Base-by-base conservation (phyloP, 2,797 vertebrate species). In the Leuciscus waleckii region DNA sequence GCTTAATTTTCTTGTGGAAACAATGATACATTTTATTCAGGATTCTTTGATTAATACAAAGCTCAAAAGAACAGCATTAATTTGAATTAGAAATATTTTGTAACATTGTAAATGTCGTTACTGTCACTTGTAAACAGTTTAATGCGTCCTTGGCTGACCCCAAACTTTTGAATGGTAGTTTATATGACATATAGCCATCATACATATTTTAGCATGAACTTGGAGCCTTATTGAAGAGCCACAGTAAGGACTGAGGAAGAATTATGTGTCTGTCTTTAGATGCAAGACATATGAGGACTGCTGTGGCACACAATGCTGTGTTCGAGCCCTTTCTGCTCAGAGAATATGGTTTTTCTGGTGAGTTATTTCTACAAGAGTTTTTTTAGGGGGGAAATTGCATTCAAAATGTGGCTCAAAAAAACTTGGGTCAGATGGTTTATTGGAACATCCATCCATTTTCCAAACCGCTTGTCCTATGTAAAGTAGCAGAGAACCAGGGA, bases 271-370 rank as follows among this genome's bases (percentile, higher is more conserved):
- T 78, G 17, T 84, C 19, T 85, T 7, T 35, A 87, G 85, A 83
- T 87, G 85, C 61, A 79, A 73, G 43, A 54, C 81, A 11, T 79
- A 87, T 56, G 85, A 87, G 19, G 85, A 87, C 75, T 87, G 85
- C 76, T 87, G 85, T 79, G 85, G 78, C 56, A 87, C 85, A 51
- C 67, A 83, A 26, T 87, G 85, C 74, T 87, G 85, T 56, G 81
- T 87, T 65, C 68, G 67, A 83, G 68, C 43, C 35, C 81, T 87
- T 56, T 79, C 85, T 68, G 82, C 56, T n/a, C 85, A 83, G 2
- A 87, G 63, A 67, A 74, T 83, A 70, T 87, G 81, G 85, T 87
- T 79, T 83, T 89, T 90, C 79, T 91, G 41, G 84, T 90, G 39
- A 79, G 85, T 41, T 4, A n/a, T 14, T 29, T 17, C 65, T 49